A percentile compares a stretch with the other conserved stretches of the same genome.
phyloP scores from a whole-genome alignment of 2,888 invertebrate genomes.

The Eristalis intricaria region DNA sequence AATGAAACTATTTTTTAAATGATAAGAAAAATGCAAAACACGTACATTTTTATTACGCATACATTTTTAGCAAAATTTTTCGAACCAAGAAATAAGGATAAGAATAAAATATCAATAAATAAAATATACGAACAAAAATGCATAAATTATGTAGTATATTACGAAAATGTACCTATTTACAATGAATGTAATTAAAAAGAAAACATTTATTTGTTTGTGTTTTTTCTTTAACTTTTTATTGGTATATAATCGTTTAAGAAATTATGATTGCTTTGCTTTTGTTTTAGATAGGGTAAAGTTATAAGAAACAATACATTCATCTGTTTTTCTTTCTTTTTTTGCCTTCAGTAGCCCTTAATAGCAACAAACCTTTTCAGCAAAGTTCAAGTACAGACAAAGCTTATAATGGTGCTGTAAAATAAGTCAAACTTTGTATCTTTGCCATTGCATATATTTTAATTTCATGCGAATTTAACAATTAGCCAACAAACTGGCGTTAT shows the following conservation, averaged over 20 bases:
- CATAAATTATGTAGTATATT: constrained; percentile 72
- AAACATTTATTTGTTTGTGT: constrained; percentile 49
- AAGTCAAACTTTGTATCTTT: background rate
- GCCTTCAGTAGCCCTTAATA: constrained; percentile 25
- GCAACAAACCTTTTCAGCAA: background rate
- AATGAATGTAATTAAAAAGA: constrained; percentile 73
- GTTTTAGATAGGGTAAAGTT: constrained; percentile 36
- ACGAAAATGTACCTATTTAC: constrained; percentile 71
- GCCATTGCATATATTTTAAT: background rate
- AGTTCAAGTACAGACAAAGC: background rate
- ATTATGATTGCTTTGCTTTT: constrained; percentile 19
- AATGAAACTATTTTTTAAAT: constrained; percentile 68
- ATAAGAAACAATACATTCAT: constrained; percentile 14
- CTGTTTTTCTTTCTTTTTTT: background rate
- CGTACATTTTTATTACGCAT: constrained; percentile 68
- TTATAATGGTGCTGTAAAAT: background rate
- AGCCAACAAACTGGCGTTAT: background rate
- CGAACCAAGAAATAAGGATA: constrained; percentile 71
- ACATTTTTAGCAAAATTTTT: constrained; percentile 70
- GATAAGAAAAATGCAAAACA: constrained; percentile 60
- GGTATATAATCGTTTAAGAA: background rate
- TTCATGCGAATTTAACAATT: background rate
- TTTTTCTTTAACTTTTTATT: constrained; percentile 7
- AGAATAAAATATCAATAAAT: constrained; percentile 70
- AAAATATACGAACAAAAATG: constrained; percentile 65